Evolutionary conservation across 2,888 invertebrate genomes (phyloP), one percentile per base, ranked within the genome.

Genomic region (Drosophila emarginata): DNA sequence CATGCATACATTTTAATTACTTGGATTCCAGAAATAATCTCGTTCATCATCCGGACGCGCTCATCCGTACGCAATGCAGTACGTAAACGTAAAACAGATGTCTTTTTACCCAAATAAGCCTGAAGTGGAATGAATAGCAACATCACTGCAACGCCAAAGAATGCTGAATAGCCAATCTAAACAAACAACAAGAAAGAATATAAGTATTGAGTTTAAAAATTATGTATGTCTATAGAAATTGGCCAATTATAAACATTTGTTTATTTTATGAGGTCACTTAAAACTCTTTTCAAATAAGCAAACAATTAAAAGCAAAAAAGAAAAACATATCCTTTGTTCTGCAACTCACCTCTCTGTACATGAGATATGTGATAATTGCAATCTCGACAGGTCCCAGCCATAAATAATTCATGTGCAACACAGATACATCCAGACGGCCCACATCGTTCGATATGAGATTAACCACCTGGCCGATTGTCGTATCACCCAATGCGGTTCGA

Each of bases 1-100:
- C 98, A 98, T 0, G 97, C 96, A 88, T 98, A 98, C 97, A 98
- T 98, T 93, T 98, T 98, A 77, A 98, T 96, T 0, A 98, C 97
- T 92, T 97, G 95, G 89, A 97, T 96, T 1, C 97, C 98, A 82
- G 95, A 94, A 39, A 98, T 94, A 45, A 97, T 95, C 92, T 98
- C 98, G 88, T 96, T 97, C 95, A 98, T 98, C 57, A 98, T 93
- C 5, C 97, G 94, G 7, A 98, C 96, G 61, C 98, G 93, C 90
- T 97, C 96, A 91, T 98, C 98, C 0, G 98, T 98, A 70, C 96
- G 93, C 14, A 95, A 91, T 0, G 98, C 98, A 0, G 97, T 97
- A 87, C 95, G 94, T 77, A 96, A 90, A 40, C 97, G 94, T 32
- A 95, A 92, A 32, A 94, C 94, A 0, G 97, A 96, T 3, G 96